phyloP scores from a whole-genome alignment of 35 echinoderm and acorn worm species.

The Lytechinus variegatus region DNA sequence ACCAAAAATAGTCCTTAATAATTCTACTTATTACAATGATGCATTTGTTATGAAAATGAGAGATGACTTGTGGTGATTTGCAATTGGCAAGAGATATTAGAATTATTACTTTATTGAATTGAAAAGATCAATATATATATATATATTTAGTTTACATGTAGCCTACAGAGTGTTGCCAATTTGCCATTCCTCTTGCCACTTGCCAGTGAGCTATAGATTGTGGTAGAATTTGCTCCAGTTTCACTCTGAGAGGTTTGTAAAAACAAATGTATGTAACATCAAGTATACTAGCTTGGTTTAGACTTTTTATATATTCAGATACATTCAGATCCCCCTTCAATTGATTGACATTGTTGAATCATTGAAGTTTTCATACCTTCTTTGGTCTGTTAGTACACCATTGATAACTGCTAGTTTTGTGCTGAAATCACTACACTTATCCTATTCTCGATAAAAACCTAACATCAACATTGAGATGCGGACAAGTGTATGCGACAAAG shows the following conservation, averaged over 20 bases:
- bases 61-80: too few species aligned
- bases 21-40: too few species aligned
- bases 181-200: too few species aligned
- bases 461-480: background rate
- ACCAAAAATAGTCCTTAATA: too few species aligned
- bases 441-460: background rate
- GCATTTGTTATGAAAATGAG: too few species aligned
- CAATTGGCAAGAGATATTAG: background rate
- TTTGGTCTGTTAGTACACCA: background rate
- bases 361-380: background rate
- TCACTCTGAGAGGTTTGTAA: background rate
- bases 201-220: too few species aligned
- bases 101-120: too few species aligned
- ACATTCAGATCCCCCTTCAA: background rate
- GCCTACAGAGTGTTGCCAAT: too few species aligned
- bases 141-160: too few species aligned
- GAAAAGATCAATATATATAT: too few species aligned
- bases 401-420: background rate
- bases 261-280: background rate
- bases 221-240: too few species aligned
- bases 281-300: background rate
- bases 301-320: background rate
- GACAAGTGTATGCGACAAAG: background rate
- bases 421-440: background rate
- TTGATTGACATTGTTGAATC: background rate